Evolutionary conservation across 2,113 vertebrate species (phyloP).

Genomic region (Poeciliopsis occidentalis): DNA sequence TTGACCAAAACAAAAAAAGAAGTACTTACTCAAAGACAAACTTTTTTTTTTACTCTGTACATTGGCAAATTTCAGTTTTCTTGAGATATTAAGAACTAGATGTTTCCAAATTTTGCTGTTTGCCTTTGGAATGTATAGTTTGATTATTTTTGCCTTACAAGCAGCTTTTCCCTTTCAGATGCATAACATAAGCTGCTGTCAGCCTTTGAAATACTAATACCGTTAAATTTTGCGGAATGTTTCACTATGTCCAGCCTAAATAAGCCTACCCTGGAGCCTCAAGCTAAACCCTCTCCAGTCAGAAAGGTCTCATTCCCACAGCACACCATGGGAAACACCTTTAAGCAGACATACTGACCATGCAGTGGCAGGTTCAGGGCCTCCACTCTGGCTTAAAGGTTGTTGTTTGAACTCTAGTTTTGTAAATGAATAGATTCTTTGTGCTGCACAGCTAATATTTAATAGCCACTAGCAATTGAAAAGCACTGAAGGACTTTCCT

Average conservation of each 20-base stretch:
- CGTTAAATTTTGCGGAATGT: conserved; percentile 68
- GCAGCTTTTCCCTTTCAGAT: conserved; percentile 1
- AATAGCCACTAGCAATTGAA: neutral
- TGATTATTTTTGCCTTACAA: neutral
- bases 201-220: conserved; percentile 55
- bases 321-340: conserved; percentile 65
- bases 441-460: neutral
- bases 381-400: conserved; percentile 25
- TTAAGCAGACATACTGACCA: conserved; percentile 46
- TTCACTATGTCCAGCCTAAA: conserved; percentile 52
- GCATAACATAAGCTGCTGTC: conserved; percentile 30
- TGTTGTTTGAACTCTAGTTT: conserved; percentile 42
- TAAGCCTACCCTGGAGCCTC: conserved; percentile 65
- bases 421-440: conserved; percentile 17
- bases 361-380: conserved; percentile 34
- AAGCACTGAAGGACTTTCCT: neutral
- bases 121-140: neutral
- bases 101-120: neutral
- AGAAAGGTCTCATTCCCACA: conserved; percentile 68
- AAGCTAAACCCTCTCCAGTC: conserved; percentile 50
- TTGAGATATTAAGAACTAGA: neutral
- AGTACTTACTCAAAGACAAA: neutral
- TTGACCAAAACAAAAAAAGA: neutral
- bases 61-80: neutral
- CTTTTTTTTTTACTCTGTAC: neutral